Conservation (phyloP, 2,797 vertebrate genomes). For the Coregonus ussuriensis region DNA sequence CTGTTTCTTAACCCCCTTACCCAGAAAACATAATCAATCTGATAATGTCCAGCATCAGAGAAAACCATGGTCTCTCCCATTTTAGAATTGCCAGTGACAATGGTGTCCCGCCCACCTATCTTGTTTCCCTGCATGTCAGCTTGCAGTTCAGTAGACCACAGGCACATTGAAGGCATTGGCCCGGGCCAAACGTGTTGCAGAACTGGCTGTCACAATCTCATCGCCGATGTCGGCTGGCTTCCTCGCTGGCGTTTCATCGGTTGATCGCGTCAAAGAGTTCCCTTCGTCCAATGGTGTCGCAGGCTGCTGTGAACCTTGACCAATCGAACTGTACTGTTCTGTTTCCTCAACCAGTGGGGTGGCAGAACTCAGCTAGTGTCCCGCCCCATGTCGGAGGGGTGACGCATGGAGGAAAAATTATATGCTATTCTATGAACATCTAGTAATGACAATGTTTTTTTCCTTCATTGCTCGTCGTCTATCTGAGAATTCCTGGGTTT, state of each 20-base stretch:
- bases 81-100: conserved; percentile 10
- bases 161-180: conserved; percentile 10
- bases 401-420: conserved; percentile 51
- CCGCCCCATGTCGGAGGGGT: conserved; percentile 33
- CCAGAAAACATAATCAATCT: conserved; percentile 30
- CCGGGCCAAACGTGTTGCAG: conserved; percentile 5
- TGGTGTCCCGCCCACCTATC: neutral
- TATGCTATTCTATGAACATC: conserved; percentile 52
- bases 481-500: conserved; percentile 49
- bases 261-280: conserved; percentile 21
- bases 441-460: conserved; percentile 49
- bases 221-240: conserved; percentile 28
- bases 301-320: conserved; percentile 24
- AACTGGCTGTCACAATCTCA: conserved; percentile 14
- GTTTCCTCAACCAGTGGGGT: conserved; percentile 38
- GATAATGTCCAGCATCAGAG: conserved; percentile 56
- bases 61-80: conserved; percentile 25
- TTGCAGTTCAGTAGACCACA: conserved; percentile 33
- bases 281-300: conserved; percentile 21
- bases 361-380: conserved; percentile 20
- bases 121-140: conserved; percentile 8
- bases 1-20: neutral
- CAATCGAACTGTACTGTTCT: conserved; percentile 7
- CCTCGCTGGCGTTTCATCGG: conserved; percentile 6
- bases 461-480: conserved; percentile 39